A percentile compares a stretch with the other conserved stretches of the same genome.
Evolutionary conservation across 2,888 invertebrate species (phyloP).

Genomic region (Philaethria dido): DNA sequence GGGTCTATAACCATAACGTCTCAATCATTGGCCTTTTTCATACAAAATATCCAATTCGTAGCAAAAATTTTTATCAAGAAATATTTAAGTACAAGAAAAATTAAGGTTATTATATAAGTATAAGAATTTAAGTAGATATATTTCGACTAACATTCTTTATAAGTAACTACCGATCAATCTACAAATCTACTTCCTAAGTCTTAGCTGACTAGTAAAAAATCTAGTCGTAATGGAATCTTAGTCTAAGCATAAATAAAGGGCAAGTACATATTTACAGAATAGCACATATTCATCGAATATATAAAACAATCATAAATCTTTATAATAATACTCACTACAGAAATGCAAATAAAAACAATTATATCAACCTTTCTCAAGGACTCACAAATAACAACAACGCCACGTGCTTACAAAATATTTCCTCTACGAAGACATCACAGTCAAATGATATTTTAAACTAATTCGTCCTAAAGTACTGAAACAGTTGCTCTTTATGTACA

Average conservation of each 20-base stretch:
- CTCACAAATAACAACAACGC: conserved; percentile 68
- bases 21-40: too few relatives aligned
- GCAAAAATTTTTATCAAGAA: conserved; percentile 14
- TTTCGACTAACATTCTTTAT: conserved; percentile 9
- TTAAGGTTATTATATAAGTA: conserved; percentile 30
- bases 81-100: conserved; percentile 39
- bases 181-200: conserved; percentile 39
- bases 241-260: conserved; percentile 66
- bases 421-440: conserved; percentile 83
- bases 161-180: conserved; percentile 26
- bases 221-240: conserved; percentile 74
- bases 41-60: too few relatives aligned
- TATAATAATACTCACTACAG: conserved; percentile 59
- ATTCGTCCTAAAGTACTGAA: conserved; percentile 25
- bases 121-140: conserved; percentile 15
- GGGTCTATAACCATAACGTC: too few relatives aligned
- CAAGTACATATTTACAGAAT: conserved; percentile 78
- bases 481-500: conserved; percentile 16
- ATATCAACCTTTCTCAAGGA: conserved; percentile 54
- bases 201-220: conserved; percentile 77
- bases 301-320: conserved; percentile 62
- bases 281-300: conserved; percentile 63
- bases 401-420: conserved; percentile 68
- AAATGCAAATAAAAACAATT: conserved; percentile 71
- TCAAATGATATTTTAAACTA: conserved; percentile 66